Evolutionary conservation across 2,888 invertebrate genomes (phyloP).

Genomic region (Diabrotica balteata): DNA sequence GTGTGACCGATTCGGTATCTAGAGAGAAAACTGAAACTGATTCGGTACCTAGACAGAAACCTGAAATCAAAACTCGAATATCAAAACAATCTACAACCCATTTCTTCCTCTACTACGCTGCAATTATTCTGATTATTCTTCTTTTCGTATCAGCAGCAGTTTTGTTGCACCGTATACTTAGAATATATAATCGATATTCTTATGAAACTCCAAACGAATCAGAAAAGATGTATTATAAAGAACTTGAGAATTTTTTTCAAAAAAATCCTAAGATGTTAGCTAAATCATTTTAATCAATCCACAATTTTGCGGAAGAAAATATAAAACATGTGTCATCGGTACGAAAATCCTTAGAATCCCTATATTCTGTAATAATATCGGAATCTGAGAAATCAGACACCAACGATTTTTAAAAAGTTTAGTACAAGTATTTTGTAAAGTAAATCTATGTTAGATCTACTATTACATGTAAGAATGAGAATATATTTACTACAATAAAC

Average conservation of each 20-base stretch:
- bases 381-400: background rate
- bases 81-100: background rate
- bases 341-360: background rate
- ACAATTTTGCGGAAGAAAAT: background rate
- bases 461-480: no score
- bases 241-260: background rate
- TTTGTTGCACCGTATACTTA: conserved; percentile 1
- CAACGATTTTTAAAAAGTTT: background rate
- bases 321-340: conserved; percentile 1
- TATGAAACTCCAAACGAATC: no score
- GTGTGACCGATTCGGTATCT: background rate
- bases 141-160: conserved; percentile 8
- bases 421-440: background rate
- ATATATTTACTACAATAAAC: background rate
- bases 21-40: background rate
- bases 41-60: background rate
- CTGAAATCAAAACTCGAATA: no score
- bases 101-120: background rate
- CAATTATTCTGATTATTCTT: background rate
- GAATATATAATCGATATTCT: background rate
- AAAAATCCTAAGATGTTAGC: no score
- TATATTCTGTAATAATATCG: background rate
- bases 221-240: background rate
- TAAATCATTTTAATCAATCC: background rate
- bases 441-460: background rate